phyloP scores from a whole-genome alignment of 2,113 vertebrate genomes.

The Mugil cephalus region DNA sequence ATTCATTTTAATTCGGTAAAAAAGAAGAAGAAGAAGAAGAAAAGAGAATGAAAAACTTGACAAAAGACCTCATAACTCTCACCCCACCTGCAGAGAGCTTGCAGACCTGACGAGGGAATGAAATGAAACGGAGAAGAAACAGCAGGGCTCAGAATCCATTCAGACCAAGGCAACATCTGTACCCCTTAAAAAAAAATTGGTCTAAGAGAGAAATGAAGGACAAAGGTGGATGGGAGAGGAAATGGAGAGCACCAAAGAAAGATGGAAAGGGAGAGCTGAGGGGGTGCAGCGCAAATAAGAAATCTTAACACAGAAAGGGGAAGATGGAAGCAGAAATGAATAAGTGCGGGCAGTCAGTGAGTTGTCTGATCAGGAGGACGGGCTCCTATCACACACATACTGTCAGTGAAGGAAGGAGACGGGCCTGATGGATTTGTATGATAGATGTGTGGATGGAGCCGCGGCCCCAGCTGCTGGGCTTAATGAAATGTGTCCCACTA shows the following conservation, averaged over 20 bases:
- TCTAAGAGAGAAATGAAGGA: conserved; percentile 54
- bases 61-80: not conserved
- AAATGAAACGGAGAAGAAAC: conserved; percentile 49
- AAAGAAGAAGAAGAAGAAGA: too few species aligned
- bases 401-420: conserved; percentile 62
- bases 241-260: conserved; percentile 29
- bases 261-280: not conserved
- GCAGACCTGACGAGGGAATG: conserved; percentile 26
- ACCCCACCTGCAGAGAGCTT: not conserved
- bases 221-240: conserved; percentile 31
- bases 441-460: conserved; percentile 80
- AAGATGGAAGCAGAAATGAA: conserved; percentile 70
- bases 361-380: conserved; percentile 68
- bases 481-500: conserved; percentile 85
- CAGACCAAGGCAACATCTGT: conserved; percentile 43
- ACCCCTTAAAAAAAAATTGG: not conserved
- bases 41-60: too few species aligned
- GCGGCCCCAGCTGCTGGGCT: conserved; percentile 80
- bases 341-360: conserved; percentile 65
- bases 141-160: conserved; percentile 31
- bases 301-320: conserved; percentile 48
- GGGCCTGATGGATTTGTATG: conserved; percentile 78
- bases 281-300: conserved; percentile 40
- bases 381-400: conserved; percentile 64
- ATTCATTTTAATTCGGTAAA: too few species aligned